Evolutionary conservation across 2,113 vertebrate species (phyloP).

Genomic region (Stegastes partitus): DNA sequence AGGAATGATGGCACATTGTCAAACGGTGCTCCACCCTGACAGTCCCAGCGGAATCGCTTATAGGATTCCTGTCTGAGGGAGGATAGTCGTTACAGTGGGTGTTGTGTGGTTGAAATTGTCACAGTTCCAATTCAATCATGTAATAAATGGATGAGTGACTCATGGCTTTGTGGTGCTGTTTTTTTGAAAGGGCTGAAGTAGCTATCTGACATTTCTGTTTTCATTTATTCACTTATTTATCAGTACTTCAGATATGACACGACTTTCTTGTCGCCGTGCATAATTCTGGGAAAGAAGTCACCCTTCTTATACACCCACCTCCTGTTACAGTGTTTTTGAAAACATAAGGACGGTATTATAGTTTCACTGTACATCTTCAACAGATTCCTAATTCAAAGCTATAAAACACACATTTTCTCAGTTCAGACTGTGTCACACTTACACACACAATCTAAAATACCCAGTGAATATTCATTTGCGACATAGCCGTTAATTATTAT

Average conservation of each 20-base stretch:
- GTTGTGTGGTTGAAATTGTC: conserved; percentile 39
- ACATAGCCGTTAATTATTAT: conserved; percentile 40
- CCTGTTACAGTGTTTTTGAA: background rate
- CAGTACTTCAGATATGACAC: background rate
- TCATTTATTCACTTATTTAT: conserved; percentile 1
- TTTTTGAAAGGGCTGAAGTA: conserved; percentile 1
- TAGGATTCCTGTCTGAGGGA: conserved; percentile 51
- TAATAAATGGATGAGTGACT: conserved; percentile 38
- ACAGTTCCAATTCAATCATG: conserved; percentile 47
- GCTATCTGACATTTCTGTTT: conserved; percentile 1
- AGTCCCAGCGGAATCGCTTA: conserved; percentile 28
- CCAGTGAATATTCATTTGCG: conserved; percentile 15
- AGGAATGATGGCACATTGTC: conserved; percentile 59
- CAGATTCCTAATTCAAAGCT: background rate
- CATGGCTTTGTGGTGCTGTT: conserved; percentile 1
- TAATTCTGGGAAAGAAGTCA: background rate
- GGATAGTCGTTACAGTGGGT: conserved; percentile 50
- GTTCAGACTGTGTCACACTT: background rate
- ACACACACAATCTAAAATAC: conserved; percentile 12
- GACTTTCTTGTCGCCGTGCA: background rate
- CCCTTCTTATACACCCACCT: too few relatives aligned
- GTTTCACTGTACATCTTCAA: background rate
- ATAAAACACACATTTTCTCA: conserved; percentile 3
- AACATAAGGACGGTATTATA: background rate
- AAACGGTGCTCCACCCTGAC: conserved; percentile 46